Conservation (phyloP, 2,888 invertebrate genomes). For the Tenthredo livida region DNA sequence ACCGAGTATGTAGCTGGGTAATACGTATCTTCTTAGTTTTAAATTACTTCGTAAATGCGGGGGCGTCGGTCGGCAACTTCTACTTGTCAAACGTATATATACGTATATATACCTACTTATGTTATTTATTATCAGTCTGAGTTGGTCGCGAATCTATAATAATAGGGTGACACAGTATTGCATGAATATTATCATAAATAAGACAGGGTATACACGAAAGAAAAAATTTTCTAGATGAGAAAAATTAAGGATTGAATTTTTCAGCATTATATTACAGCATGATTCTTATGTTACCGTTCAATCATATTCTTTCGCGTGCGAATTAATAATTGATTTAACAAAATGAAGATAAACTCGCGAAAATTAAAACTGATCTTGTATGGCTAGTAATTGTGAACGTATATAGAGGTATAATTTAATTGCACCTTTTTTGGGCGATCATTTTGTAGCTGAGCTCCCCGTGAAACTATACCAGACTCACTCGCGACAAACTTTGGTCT, state of each 20-base stretch:
- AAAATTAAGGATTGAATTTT: neutral
- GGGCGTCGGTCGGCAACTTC: neutral
- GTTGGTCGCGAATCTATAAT: neutral
- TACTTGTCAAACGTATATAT: neutral
- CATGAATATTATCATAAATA: neutral
- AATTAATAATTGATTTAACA: neutral
- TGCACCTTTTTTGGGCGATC: slow-evolving; percentile 54
- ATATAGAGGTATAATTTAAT: neutral
- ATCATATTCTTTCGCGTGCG: neutral
- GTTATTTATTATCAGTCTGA: neutral
- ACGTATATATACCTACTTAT: too few relatives aligned
- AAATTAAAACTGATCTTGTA: neutral
- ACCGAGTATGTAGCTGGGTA: neutral
- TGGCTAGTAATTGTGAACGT: neutral
- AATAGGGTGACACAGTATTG: neutral
- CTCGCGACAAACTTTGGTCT: slow-evolving; percentile 44
- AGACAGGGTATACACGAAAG: neutral
- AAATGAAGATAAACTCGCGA: neutral
- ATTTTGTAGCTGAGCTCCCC: slow-evolving; percentile 30
- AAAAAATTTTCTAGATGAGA: neutral
- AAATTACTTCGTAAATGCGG: neutral
- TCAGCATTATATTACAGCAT: neutral
- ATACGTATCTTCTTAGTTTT: neutral
- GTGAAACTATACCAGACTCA: slow-evolving; percentile 42
- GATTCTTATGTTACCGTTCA: neutral